Conservation (phyloP, 2,797 vertebrate species). For the Coccyzus lansbergi region DNA sequence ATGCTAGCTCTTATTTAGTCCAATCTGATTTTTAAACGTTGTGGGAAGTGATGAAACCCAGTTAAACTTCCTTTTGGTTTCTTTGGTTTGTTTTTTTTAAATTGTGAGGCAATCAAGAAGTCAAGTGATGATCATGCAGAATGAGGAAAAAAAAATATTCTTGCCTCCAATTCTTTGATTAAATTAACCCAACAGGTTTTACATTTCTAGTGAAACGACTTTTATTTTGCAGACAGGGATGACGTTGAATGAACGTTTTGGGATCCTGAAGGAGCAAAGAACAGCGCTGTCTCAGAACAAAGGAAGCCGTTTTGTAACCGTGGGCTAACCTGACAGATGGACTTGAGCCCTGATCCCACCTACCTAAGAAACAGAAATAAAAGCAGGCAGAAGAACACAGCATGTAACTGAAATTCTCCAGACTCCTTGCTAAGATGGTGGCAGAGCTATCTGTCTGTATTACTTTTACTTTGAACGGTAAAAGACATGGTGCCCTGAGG, state of each 20-base stretch:
- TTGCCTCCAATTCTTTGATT: neutral
- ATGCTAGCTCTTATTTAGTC: neutral
- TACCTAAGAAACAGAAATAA: constrained; percentile 44
- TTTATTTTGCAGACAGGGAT: constrained; percentile 86
- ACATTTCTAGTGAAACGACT: neutral
- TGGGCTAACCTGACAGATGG: constrained; percentile 80
- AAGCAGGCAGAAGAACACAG: constrained; percentile 54
- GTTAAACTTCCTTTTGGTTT: neutral
- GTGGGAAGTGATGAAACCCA: neutral
- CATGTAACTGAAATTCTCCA: constrained; percentile 56
- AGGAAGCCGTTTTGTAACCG: constrained; percentile 93
- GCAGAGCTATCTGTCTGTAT: constrained; percentile 61
- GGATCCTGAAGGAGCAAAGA: constrained; percentile 91
- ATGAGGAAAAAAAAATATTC: neutral
- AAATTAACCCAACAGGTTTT: neutral
- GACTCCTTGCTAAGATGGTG: constrained; percentile 68
- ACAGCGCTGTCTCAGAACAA: constrained; percentile 82
- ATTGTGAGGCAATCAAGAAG: neutral
- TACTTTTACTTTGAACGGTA: constrained; percentile 71
- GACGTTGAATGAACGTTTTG: constrained; percentile 94
- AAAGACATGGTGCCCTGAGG: constrained; percentile 45
- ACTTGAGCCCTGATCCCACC: constrained; percentile 35
- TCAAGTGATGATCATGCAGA: neutral
- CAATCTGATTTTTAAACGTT: neutral
- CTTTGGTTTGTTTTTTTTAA: neutral